Conservation (phyloP, 2,888 invertebrate species). For the Drosophila kanekoi region DNA sequence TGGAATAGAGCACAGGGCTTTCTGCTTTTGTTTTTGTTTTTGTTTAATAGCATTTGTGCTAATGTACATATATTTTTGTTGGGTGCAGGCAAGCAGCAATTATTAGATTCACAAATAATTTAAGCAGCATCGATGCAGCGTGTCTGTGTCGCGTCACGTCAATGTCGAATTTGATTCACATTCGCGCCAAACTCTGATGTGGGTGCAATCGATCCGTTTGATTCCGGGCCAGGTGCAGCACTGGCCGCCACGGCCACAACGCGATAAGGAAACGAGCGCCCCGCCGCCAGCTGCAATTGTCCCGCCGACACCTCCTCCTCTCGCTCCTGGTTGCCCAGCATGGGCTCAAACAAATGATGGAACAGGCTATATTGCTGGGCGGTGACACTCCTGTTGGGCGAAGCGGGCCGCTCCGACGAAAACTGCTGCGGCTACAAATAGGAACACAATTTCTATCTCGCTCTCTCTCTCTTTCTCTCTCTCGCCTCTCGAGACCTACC, state of each 20-base stretch:
- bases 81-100: not conserved
- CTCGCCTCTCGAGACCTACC: conserved; percentile 19
- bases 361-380: conserved; percentile 28
- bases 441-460: not conserved
- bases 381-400: not conserved
- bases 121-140: conserved; percentile 12
- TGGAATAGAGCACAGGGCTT: conserved; percentile 23
- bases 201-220: not conserved
- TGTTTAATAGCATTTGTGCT: not conserved
- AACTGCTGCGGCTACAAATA: conserved; percentile 28
- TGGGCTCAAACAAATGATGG: conserved; percentile 46
- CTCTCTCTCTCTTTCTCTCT: no score
- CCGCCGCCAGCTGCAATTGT: not conserved
- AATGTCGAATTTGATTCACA: conserved; percentile 14
- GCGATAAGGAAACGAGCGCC: conserved; percentile 19
- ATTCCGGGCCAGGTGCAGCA: not conserved
- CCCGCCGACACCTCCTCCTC: not conserved
- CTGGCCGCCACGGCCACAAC: conserved; percentile 14
- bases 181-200: not conserved
- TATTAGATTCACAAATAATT: conserved; percentile 43
- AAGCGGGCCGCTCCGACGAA: not conserved
- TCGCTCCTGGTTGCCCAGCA: not conserved
- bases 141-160: not conserved
- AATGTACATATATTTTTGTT: conserved; percentile 1
- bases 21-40: not conserved